Evolutionary conservation across 2,113 vertebrate species (phyloP), one percentile per base, ranked within the genome.

Genomic region (Tyto alba): DNA sequence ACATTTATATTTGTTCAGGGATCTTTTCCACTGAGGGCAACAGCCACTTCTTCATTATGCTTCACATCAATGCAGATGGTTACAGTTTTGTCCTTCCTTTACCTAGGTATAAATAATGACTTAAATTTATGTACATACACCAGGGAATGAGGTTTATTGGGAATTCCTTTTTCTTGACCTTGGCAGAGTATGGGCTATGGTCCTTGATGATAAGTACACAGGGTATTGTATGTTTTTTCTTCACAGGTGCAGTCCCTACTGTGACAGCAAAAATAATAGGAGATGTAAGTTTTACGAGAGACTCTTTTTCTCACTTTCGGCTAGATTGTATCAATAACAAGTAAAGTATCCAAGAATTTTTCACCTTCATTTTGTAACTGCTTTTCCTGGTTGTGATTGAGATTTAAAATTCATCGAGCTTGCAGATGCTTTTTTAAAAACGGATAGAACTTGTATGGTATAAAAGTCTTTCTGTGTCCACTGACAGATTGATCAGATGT

Each of bases 201-300:
- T 60, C 80, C 88, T 95, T 90, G 91, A 74, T 93, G 72, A 75
- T 88, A 74, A 89, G 52, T 85, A 85, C 94, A 76, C 69, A 72
- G 53, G 23, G 73, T 96, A 76, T 79, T 95, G 15, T 96, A 19
- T 88, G 69, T 90, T 81, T 87, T 88, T 67, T 45, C 85, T 96
- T 97, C 93, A 73, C 95, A 99, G 99, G 99, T 97, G 98, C 99
- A 88, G 98, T 99, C 92, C 99, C 99, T 82, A 98, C 99, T 88
- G 97, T 98, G 93, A 99, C 99, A 85, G 98, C 98, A 60, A 99
- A 99, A 98, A 99, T 99, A 97, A 98, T 99, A 75, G 99, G 99
- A 76, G 99, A 99, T 95, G 99, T 99, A 99, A 98, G 99, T 99
- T 96, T 94, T 94, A 72, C 10, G 1, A 88, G 57, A 91, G 55